phyloP scores from a whole-genome alignment of 1,140 invertebrate species.

The Batillaria attramentaria region DNA sequence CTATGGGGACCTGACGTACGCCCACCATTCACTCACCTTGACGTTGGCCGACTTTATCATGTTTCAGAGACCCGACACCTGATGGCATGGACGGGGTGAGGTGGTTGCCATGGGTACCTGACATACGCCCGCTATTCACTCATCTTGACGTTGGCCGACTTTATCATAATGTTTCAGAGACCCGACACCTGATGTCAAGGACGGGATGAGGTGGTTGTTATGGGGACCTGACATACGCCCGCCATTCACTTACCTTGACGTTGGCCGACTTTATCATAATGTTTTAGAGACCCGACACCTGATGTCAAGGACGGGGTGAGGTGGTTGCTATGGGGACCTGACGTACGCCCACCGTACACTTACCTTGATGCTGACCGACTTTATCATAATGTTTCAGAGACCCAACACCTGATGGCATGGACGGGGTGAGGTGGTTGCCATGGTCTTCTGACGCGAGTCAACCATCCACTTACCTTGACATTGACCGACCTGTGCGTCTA shows the following conservation, averaged over 20 bases:
- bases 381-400: neutral
- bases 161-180: neutral
- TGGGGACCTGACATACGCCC: neutral
- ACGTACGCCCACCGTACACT: neutral
- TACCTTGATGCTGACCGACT: neutral
- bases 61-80: neutral
- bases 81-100: neutral
- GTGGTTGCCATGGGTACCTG: constrained; percentile 14
- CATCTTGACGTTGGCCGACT: neutral
- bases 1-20: neutral
- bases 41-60: neutral
- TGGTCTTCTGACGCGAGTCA: too few species aligned
- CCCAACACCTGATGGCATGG: neutral
- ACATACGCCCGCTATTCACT: neutral
- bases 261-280: neutral
- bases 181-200: neutral
- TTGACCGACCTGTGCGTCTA: too few species aligned
- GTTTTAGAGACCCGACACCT: neutral
- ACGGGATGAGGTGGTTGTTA: neutral
- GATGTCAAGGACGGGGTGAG: neutral
- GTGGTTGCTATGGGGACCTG: constrained; percentile 11
- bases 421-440: neutral
- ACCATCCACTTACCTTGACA: too few species aligned
- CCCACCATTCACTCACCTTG: neutral
- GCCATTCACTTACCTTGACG: neutral